These are phyloP conservation scores for Chirona hameri DNA, from an alignment of 2,888 invertebrate genomes.

Conservation along the genomic window DNA sequence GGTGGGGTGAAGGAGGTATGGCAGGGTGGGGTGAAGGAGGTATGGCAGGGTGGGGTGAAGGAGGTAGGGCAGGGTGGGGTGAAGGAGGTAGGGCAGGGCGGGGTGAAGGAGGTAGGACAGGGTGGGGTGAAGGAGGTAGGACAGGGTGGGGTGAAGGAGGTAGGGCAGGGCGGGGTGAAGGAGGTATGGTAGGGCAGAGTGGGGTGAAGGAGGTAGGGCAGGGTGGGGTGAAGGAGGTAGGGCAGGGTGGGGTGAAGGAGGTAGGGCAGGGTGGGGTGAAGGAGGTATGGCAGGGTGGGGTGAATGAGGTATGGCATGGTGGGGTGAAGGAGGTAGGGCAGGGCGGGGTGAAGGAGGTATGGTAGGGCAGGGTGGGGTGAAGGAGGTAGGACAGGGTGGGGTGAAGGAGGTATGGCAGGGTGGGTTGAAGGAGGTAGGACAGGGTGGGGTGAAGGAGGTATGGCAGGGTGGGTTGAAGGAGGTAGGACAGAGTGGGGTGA, in stretches of 20 bases:
- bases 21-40: neutral
- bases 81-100: too few relatives aligned
- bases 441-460: too few relatives aligned
- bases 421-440: neutral
- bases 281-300: too few relatives aligned
- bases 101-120: neutral
- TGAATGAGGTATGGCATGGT: neutral
- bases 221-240: neutral
- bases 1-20: neutral
- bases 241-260: neutral
- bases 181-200: too few relatives aligned
- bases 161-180: neutral
- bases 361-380: too few relatives aligned
- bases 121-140: neutral
- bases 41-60: neutral
- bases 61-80: too few relatives aligned
- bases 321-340: neutral
- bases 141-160: neutral
- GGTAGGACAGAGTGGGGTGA: constrained; percentile 35
- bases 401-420: too few relatives aligned
- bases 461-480: neutral
- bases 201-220: neutral
- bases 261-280: too few relatives aligned
- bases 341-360: neutral
- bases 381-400: neutral